Evolutionary conservation across 1,140 invertebrate genomes (phyloP).

Genomic region (Leptonema lineaticorne): DNA sequence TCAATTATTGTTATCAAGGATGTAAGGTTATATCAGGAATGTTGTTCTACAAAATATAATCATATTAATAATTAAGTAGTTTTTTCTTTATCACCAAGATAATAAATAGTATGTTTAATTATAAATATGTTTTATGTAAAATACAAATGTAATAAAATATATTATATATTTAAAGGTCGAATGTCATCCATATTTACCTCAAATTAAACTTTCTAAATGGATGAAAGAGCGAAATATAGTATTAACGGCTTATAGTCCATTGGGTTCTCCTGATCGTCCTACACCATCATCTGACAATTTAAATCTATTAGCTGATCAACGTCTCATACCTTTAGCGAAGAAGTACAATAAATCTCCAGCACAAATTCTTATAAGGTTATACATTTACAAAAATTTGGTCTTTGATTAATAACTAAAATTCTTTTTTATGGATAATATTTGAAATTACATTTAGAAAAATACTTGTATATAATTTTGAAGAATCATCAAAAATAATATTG

Average conservation of each 20-base stretch:
- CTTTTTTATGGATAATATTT: not conserved
- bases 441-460: constrained; percentile 39
- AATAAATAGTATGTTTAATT: no score
- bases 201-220: constrained; percentile 67
- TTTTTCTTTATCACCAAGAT: not conserved
- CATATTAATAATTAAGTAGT: no score
- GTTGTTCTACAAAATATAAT: no score
- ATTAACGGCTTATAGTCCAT: constrained; percentile 77
- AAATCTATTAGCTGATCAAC: constrained; percentile 63
- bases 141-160: no score
- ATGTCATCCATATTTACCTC: constrained; percentile 69
- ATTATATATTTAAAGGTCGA: no score
- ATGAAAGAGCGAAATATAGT: constrained; percentile 66
- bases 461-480: constrained; percentile 49
- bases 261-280: constrained; percentile 63
- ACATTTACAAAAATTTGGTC: constrained; percentile 1
- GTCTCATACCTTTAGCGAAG: constrained; percentile 53
- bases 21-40: no score
- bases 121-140: no score
- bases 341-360: constrained; percentile 68
- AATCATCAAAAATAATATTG: no score
- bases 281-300: constrained; percentile 61
- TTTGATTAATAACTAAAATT: not conserved
- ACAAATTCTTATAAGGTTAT: constrained; percentile 68
- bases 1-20: no score